Evolutionary conservation across 2,888 invertebrate genomes (phyloP), one percentile per base, ranked within the genome.

Genomic region (Drosophila maculinotata): DNA sequence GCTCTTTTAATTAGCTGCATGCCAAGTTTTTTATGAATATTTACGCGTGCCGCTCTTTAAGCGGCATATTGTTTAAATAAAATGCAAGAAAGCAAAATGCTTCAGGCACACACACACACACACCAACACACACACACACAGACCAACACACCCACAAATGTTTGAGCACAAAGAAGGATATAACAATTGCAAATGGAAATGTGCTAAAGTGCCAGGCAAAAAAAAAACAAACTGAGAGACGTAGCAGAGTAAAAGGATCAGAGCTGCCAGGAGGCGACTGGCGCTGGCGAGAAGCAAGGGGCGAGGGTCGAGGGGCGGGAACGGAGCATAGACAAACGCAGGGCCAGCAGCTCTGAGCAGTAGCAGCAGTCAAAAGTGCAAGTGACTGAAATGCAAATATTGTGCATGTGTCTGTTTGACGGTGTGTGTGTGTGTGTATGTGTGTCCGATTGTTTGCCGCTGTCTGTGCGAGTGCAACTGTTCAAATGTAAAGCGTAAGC

Each of bases 121-220:
- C 53, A 49, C 53, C 28, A 12, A 14, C 47, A 47, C 36, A 45
- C 39, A 48, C 35, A 48, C 38, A 31, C 35, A 42, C 8, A 12
- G 15, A n/a, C n/a, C 41, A 3, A 20, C 1, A 49, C 12, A 49
- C 41, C 25, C 45, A 51, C 54, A 60, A 62, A 63, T 57, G 73
- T 65, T 66, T 69, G 42, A 52, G 69, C 72, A 76, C 79, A 84
- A 76, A 82, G 77, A 65, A 51, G 86, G 69, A 81, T 85, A 81
- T 85, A 84, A 87, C 87, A 84, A 84, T 84, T 84, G 79, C 72
- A 87, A 83, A 83, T 87, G 87, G 87, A 83, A 83, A 86, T 83
- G 82, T 77, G 80, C 83, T 83, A 77, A 82, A 82, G 83, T 82
- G 86, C 80, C 78, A 67, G 62, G 69, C 48, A 41, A 69, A 63